Evolutionary conservation across 1,140 invertebrate genomes (phyloP).

Genomic region (Drosophila erecta): DNA sequence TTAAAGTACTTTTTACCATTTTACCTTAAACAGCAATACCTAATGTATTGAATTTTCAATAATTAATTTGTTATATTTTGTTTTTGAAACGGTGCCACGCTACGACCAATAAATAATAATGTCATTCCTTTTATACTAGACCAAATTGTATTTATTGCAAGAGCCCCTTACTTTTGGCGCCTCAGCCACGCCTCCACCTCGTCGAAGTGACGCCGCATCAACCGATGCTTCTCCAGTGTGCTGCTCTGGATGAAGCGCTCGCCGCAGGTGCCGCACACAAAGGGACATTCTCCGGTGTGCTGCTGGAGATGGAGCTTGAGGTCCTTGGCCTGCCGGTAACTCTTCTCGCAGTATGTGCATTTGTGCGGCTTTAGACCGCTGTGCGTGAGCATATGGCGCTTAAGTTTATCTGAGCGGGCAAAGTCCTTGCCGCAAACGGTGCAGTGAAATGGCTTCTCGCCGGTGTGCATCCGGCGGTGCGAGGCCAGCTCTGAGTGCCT

Average conservation of each 20-base stretch:
- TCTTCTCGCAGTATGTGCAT: conserved; percentile 72
- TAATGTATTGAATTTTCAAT: no score
- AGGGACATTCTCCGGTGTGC: conserved; percentile 68
- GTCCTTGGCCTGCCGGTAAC: conserved; percentile 72
- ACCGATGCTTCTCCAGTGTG: conserved; percentile 67
- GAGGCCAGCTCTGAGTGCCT: conserved; percentile 66
- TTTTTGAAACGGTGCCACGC: not conserved
- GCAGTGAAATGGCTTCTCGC: conserved; percentile 71
- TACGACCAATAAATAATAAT: not conserved
- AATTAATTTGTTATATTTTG: not conserved
- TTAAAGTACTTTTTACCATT: not conserved
- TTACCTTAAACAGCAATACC: not conserved
- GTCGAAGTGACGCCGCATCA: conserved; percentile 74
- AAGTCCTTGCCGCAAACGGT: conserved; percentile 75
- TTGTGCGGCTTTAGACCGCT: conserved; percentile 71
- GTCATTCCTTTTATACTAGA: conserved; percentile 6
- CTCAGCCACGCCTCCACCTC: conserved; percentile 56
- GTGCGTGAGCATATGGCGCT: conserved; percentile 71
- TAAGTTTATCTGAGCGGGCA: conserved; percentile 69
- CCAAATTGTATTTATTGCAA: conserved; percentile 23
- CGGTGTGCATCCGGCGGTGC: conserved; percentile 68
- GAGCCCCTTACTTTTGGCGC: conserved; percentile 19
- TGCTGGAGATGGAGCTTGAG: conserved; percentile 68
- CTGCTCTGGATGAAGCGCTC: conserved; percentile 71
- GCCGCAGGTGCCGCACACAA: conserved; percentile 68